Conservation (phyloP, 2,113 vertebrate species). For the Morphnarchus princeps region DNA sequence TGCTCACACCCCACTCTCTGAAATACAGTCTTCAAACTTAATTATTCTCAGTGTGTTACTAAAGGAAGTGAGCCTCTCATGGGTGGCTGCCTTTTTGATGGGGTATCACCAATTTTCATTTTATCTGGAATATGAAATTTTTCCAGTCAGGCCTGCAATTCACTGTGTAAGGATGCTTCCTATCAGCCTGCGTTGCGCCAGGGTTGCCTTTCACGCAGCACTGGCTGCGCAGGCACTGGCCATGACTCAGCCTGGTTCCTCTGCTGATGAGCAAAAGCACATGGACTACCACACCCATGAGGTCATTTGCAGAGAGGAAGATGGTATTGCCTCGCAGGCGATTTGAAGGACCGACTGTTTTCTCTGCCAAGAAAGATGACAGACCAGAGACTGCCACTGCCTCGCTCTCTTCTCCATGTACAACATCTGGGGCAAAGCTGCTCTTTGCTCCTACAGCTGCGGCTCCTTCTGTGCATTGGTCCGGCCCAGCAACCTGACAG, state of each 20-base stretch:
- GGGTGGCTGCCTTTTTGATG: slow-evolving; percentile 4
- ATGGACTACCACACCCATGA: neutral
- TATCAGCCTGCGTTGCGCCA: neutral
- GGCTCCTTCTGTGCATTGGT: neutral
- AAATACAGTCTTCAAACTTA: slow-evolving; percentile 3
- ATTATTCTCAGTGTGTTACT: neutral
- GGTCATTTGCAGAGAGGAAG: neutral
- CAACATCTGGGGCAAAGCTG: neutral
- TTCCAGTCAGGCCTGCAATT: neutral
- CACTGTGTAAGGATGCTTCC: neutral
- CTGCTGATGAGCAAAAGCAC: neutral
- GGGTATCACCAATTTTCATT: slow-evolving; percentile 24
- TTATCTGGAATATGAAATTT: slow-evolving; percentile 9
- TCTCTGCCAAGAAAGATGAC: neutral
- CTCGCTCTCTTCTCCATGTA: neutral
- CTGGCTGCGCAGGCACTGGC: neutral
- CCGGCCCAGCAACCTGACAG: neutral
- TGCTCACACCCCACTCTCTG: neutral
- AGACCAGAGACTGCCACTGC: neutral
- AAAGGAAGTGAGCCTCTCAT: neutral
- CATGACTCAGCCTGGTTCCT: neutral
- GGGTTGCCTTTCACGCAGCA: neutral
- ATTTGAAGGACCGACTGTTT: neutral
- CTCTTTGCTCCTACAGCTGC: neutral
- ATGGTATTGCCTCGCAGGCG: neutral